phyloP scores from a whole-genome alignment of 2,888 invertebrate species.

The Galerucella nymphaeae region DNA sequence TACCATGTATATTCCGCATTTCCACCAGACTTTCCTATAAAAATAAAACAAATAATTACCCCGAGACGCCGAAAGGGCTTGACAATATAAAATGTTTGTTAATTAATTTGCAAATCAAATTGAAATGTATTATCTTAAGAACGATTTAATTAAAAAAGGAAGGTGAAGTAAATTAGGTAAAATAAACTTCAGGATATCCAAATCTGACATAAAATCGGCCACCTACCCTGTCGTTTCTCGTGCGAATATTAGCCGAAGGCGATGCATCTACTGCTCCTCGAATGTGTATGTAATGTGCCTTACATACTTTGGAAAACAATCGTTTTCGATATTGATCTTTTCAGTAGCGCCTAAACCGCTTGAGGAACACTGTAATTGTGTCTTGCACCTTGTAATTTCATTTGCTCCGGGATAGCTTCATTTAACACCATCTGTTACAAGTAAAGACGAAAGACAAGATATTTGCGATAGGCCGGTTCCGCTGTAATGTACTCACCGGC shows the following conservation, averaged over 20 bases:
- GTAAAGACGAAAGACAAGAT: not conserved
- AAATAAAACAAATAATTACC: too few species aligned
- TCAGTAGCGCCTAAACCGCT: slow-evolving; percentile 58
- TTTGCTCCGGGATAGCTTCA: slow-evolving; percentile 59
- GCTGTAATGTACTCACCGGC: not conserved
- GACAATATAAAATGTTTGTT: too few species aligned
- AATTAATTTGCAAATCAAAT: too few species aligned
- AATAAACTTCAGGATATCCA: not conserved
- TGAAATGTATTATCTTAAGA: not conserved
- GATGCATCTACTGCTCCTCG: slow-evolving; percentile 15
- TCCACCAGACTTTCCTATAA: too few species aligned
- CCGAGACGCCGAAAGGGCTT: too few species aligned
- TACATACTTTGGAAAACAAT: slow-evolving; percentile 56
- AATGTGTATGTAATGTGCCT: slow-evolving; percentile 27
- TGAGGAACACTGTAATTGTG: slow-evolving; percentile 58
- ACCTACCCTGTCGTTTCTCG: slow-evolving; percentile 9
- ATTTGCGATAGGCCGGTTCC: slow-evolving; percentile 7
- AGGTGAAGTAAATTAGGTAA: not conserved
- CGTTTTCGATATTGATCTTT: slow-evolving; percentile 54
- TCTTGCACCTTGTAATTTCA: slow-evolving; percentile 60
- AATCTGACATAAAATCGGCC: slow-evolving; percentile 6
- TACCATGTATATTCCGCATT: too few species aligned
- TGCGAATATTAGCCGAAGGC: slow-evolving; percentile 17
- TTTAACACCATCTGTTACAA: slow-evolving; percentile 58
- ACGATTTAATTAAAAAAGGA: too few species aligned